Base-by-base conservation (phyloP, 2,113 vertebrate genomes). In the Numenius arquata region DNA sequence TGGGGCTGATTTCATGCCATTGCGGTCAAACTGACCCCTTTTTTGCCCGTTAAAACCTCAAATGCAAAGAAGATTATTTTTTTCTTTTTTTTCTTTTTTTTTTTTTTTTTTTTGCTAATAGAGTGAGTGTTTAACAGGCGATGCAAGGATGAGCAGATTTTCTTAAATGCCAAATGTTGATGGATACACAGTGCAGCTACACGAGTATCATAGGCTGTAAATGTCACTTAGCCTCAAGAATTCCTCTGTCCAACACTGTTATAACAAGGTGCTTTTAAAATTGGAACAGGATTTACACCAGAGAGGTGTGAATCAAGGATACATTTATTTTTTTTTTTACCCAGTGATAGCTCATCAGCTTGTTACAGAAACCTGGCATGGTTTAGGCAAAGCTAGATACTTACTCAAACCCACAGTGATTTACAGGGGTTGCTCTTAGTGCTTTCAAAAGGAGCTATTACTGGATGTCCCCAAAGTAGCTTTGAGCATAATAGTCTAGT, bases 131-230 rank as follows among this genome's bases (percentile, higher is more conserved):
- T 95, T 96, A 94, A 95, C 90, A 96, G 89, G 89, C 94, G 20
- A 95, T 41, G 84, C 55, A 5, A 93, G 87, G 93, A 96, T 94
- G 94, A 95, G 93, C 94, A 96, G 94, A 96, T 96, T 96, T 96
- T 91, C 96, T 95, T 92, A 96, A 96, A 97, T 97, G 96, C 94
- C 96, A 96, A 96, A 96, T 95, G 94, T 85, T 96, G 92, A 93
- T 91, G 96, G 93, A 96, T 97, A 92, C 91, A 89, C 83, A 96
- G 89, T 58, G 66, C 90, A 92, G 94, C 93, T 89, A 88, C 83
- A 79, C 83, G 48, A 81, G 80, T 96, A 93, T 96, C 96, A 96
- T 95, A 41, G 96, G 95, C 95, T 96, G 93, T 70, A 96, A 96
- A 95, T 97, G 96, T 96, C 96, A 96, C 92, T 95, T 97, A 94